phyloP scores from a whole-genome alignment of 2,888 invertebrate genomes.

The Aproaerema taeniolella region DNA sequence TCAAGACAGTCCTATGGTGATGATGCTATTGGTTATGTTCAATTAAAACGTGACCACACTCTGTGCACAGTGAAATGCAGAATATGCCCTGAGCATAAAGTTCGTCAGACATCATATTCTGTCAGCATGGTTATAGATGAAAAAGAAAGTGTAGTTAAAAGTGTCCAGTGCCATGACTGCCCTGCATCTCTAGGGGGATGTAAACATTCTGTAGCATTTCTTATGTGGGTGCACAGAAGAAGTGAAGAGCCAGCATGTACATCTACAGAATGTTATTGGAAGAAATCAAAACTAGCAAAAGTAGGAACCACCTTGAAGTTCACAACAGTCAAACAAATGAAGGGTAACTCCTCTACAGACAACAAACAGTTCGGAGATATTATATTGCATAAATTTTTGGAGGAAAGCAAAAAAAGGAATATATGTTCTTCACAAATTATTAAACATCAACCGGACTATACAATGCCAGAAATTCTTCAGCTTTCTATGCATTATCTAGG shows the following conservation, averaged over 20 bases:
- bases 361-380: too few species aligned
- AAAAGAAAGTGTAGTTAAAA: slow-evolving; percentile 19
- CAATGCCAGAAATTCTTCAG: slow-evolving; percentile 8
- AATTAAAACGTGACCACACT: slow-evolving; percentile 23
- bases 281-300: slow-evolving; percentile 28
- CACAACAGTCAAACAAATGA: slow-evolving; percentile 25
- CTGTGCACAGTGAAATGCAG: slow-evolving; percentile 26
- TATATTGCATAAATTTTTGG: slow-evolving; percentile 22
- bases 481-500: slow-evolving; percentile 18
- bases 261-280: slow-evolving; percentile 29
- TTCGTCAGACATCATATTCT: slow-evolving; percentile 25
- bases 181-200: slow-evolving; percentile 29
- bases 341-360: slow-evolving; percentile 17
- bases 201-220: slow-evolving; percentile 32
- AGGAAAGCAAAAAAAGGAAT: slow-evolving; percentile 23
- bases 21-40: slow-evolving; percentile 28
- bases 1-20: slow-evolving; percentile 27
- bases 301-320: slow-evolving; percentile 30
- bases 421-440: slow-evolving; percentile 23
- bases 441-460: slow-evolving; percentile 24
- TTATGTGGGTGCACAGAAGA: slow-evolving; percentile 33
- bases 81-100: slow-evolving; percentile 33
- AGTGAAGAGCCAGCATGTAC: slow-evolving; percentile 36
- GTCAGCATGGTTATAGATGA: slow-evolving; percentile 26
- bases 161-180: slow-evolving; percentile 28